These are phyloP conservation scores for Ataeniobius toweri DNA, from an alignment of 2,797 vertebrate species.

Conservation along the genomic window DNA sequence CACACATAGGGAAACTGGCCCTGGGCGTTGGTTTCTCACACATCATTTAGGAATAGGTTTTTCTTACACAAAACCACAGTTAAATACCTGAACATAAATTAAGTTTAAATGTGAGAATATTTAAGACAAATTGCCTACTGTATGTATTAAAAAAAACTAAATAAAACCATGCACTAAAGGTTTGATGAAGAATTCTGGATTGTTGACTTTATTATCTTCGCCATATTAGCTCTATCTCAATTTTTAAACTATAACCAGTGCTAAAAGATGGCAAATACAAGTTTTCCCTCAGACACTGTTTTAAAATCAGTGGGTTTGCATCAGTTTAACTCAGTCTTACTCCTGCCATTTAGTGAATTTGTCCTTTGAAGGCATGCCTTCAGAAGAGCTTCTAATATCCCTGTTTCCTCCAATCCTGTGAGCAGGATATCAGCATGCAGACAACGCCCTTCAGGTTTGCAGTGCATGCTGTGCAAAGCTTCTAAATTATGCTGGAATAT, in stretches of 20 bases:
- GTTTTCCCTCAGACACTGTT: conserved; percentile 12
- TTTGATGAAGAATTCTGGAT: neutral
- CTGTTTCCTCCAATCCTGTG: conserved; percentile 25
- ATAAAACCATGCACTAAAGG: neutral
- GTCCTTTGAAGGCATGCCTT: conserved; percentile 26
- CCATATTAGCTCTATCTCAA: conserved; percentile 29
- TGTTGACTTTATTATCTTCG: conserved; percentile 38
- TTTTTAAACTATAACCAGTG: conserved; percentile 41
- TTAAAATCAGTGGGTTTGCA: conserved; percentile 1
- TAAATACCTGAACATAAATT: neutral
- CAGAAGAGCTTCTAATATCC: conserved; percentile 10
- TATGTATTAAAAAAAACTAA: neutral
- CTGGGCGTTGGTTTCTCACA: neutral
- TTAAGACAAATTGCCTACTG: neutral
- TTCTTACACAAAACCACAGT: neutral
- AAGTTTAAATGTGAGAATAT: neutral
- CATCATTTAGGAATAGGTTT: neutral
- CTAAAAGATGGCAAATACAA: conserved; percentile 25
- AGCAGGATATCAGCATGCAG: conserved; percentile 69
- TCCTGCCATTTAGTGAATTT: neutral
- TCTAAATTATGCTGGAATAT: conserved; percentile 66
- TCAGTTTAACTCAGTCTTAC: conserved; percentile 8
- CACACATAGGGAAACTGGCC: neutral
- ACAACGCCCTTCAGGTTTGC: conserved; percentile 58
- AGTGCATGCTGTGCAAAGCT: conserved; percentile 55